phyloP scores from a whole-genome alignment of 2,797 vertebrate species.

The Helostoma temminkii region DNA sequence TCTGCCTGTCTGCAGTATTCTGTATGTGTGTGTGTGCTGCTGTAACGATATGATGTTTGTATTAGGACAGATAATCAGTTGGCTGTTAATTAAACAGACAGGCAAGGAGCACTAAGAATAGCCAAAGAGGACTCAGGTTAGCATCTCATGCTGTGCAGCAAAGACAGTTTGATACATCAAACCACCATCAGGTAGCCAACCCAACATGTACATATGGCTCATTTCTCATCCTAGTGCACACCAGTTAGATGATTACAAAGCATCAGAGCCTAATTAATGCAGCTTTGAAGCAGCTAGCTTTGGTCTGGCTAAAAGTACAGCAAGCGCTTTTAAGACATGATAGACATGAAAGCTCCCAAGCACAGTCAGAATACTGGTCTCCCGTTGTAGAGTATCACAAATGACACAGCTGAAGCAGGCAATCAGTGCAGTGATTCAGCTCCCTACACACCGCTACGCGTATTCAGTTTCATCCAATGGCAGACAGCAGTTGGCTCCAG shows the following conservation, averaged over 20 bases:
- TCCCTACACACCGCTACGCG: conserved; percentile 21
- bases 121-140: conserved; percentile 50
- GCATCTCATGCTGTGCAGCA: conserved; percentile 24
- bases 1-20: conserved; percentile 14
- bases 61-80: conserved; percentile 73
- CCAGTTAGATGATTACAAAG: conserved; percentile 67
- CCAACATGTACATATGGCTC: conserved; percentile 71
- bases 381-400: conserved; percentile 37
- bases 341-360: conserved; percentile 45
- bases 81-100: conserved; percentile 77
- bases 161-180: no score
- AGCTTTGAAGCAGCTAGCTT: conserved; percentile 60
- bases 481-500: conserved; percentile 45
- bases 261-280: conserved; percentile 73
- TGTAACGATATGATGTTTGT: conserved; percentile 62
- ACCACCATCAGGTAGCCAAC: conserved; percentile 49
- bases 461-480: conserved; percentile 46
- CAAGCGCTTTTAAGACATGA: conserved; percentile 54
- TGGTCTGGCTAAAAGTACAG: conserved; percentile 55
- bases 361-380: conserved; percentile 6
- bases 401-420: conserved; percentile 53
- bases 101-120: conserved; percentile 46
- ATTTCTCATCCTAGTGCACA: conserved; percentile 59
- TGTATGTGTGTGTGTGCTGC: conserved; percentile 25
- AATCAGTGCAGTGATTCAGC: conserved; percentile 53